Evolutionary conservation across 2,797 vertebrate genomes (phyloP), one percentile per base, ranked within the genome.

Genomic region (Chrysocyon brachyurus): DNA sequence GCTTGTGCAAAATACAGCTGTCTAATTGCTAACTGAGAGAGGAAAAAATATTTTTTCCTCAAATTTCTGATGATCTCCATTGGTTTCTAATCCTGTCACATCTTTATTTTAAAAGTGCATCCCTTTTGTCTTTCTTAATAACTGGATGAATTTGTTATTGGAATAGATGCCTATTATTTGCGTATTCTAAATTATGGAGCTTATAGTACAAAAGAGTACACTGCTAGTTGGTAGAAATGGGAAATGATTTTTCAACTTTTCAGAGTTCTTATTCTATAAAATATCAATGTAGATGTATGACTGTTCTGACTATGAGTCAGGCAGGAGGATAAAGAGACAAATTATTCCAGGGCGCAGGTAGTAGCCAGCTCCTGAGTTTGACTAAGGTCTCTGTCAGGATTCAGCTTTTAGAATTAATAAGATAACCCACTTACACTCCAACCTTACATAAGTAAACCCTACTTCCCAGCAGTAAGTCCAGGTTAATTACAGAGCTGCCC

Each of bases 81-180:
- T 97, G 90, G 94, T 97, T 96, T 98, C 95, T 97, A 98, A 98
- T 97, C 97, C 17, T 96, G 96, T 98, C 96, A 92, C 93, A 97
- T 97, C 87, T 96, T 96, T 95, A 96, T 96, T 97, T 97, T 63
- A 92, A 96, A 97, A 97, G 96, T 91, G 24, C 46, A 92, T 91
- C 19, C 87, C 92, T 97, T 98, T 98, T 98, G 97, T 98, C 93
- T 98, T 97, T 93, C 61, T 87, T 97, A 98, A 97, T 98, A 97
- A 95, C 70, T 94, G 59, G 92, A 95, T 95, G 36, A 33, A 89
- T 91, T 79, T 96, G 87, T 95, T 96, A 96, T 97, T 94, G 54
- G 73, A 83, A 89, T 90, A 66, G 92, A 93, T 75, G 91, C 49
- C 70, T 94, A 86, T 97, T 97, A 96, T 97, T 92, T 97, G 84